Base-by-base conservation (phyloP, 1,140 invertebrate species). In the Micrasema minimum region DNA sequence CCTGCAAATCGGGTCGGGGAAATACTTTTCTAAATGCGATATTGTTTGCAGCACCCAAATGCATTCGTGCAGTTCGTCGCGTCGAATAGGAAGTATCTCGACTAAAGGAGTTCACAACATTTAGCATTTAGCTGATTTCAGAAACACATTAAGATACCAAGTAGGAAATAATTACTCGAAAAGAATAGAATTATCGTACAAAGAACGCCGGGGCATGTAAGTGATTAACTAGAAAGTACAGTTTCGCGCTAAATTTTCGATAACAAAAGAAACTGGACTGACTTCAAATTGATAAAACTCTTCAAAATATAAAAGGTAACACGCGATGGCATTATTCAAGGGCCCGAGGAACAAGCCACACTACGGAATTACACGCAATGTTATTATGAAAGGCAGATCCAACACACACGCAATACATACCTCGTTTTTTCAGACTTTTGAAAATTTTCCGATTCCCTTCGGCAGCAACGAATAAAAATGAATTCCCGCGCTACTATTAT, bases 111-210 rank as follows among this genome's bases (percentile, higher is more conserved):
- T n/a, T n/a, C n/a, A n/a, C n/a, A n/a, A n/a, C n/a, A n/a, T n/a
- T n/a, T n/a, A n/a, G n/a, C n/a, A n/a, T n/a, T n/a, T n/a, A n/a
- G n/a, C n/a, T n/a, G n/a, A n/a, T n/a, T 38, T 38, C 37, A 38
- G 11, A 38, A 38, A 38, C 37, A 38, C 37, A 6, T 6, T 38
- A 64, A 64, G 45, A 64, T 46, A 46, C 46, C 41, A 64, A 64
- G 45, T 46, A 45, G 59, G 59, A 64, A 64, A 64, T n/a, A 26
- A 64, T 64, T 64, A 64, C 59, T 38, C 59, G 59, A 31, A 31
- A 31, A 31, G 26, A 31, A 31, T 31, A 4, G 26, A 31, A 31
- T 31, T 31, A 31, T 31, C 7, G 26, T 31, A 7, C 26, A 2
- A 31, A 2, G 7, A 31, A 31, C 26, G 26, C 26, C 26, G 26